Conservation (phyloP, 37 sponge, comb jelly and placozoan species). For the Sycon ciliatum region DNA sequence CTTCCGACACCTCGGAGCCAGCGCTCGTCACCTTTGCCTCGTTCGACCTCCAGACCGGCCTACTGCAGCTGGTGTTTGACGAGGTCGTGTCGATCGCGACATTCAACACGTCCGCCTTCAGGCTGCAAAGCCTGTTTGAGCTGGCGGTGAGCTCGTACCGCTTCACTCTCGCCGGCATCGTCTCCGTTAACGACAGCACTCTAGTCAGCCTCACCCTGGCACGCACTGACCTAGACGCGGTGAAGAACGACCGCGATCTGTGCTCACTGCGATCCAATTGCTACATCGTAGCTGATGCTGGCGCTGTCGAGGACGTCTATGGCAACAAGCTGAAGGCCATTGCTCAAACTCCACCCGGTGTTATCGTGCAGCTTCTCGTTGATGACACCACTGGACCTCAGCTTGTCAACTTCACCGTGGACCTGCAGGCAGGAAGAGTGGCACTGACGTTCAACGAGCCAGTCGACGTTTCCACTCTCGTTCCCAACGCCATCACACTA, state of each 20-base stretch:
- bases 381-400: slow-evolving; percentile 47
- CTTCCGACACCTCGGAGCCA: slow-evolving; percentile 63
- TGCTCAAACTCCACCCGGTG: slow-evolving; percentile 8
- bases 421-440: slow-evolving; percentile 59
- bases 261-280: neutral
- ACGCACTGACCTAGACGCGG: neutral
- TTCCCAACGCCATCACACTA: neutral
- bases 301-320: neutral
- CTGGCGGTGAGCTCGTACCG: slow-evolving; percentile 33
- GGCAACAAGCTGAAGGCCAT: neutral
- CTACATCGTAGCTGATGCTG: neutral
- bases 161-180: slow-evolving; percentile 51
- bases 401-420: slow-evolving; percentile 44
- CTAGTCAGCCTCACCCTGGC: neutral
- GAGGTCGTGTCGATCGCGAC: slow-evolving; percentile 55
- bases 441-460: slow-evolving; percentile 60
- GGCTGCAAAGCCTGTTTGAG: slow-evolving; percentile 67
- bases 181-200: slow-evolving; percentile 15
- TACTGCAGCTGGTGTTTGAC: slow-evolving; percentile 50
- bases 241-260: neutral
- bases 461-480: neutral
- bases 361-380: slow-evolving; percentile 39
- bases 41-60: slow-evolving; percentile 66
- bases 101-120: slow-evolving; percentile 40
- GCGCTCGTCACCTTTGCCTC: slow-evolving; percentile 41